Evolutionary conservation across 92 coral and sea anemone genomes (phyloP).

Genomic region (Siderastrea siderea): DNA sequence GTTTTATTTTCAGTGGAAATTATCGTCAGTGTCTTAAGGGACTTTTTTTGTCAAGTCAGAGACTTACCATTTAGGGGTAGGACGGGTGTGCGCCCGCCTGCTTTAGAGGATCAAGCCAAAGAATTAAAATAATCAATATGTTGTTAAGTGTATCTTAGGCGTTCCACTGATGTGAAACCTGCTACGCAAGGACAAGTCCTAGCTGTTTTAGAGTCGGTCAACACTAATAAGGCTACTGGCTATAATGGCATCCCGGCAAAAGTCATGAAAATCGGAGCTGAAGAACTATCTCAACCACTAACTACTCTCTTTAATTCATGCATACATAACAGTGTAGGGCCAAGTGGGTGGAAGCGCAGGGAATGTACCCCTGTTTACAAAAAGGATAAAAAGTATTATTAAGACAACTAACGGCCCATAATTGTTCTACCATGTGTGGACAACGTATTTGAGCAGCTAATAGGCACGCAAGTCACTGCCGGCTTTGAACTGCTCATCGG

Average conservation of each 20-base stretch:
- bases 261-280: slow-evolving; percentile 52
- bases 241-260: slow-evolving; percentile 56
- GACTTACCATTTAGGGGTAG: too few relatives aligned
- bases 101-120: too few relatives aligned
- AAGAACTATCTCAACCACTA: slow-evolving; percentile 47
- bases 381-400: slow-evolving; percentile 41
- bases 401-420: slow-evolving; percentile 53
- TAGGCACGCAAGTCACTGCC: slow-evolving; percentile 46
- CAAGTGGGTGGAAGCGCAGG: slow-evolving; percentile 59
- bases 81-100: too few relatives aligned
- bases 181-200: slow-evolving; percentile 39
- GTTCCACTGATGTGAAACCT: neutral
- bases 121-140: too few relatives aligned
- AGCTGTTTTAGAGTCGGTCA: slow-evolving; percentile 23
- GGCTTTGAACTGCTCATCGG: slow-evolving; percentile 4
- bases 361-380: slow-evolving; percentile 60
- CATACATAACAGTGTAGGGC: slow-evolving; percentile 45
- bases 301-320: slow-evolving; percentile 59
- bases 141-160: too few relatives aligned
- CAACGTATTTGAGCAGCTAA: slow-evolving; percentile 47
- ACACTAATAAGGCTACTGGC: slow-evolving; percentile 61
- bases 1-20: too few relatives aligned
- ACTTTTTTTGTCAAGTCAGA: too few relatives aligned
- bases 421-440: slow-evolving; percentile 23
- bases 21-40: too few relatives aligned